A percentile compares a stretch with the other conserved stretches of the same genome.
phyloP scores from a whole-genome alignment of 2,888 invertebrate species.

The Ochlodes sylvanus region DNA sequence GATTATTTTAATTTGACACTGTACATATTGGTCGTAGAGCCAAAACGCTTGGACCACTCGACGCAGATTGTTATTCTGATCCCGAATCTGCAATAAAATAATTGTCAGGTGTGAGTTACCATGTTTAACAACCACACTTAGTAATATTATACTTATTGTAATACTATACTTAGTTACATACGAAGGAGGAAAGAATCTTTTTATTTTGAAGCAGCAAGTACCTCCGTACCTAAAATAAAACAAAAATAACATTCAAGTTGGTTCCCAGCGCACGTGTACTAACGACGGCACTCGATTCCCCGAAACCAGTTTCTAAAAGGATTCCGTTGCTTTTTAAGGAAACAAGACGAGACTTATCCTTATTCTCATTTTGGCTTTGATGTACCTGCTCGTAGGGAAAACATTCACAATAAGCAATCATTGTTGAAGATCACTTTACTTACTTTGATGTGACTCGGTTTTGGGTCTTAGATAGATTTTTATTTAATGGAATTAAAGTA shows the following conservation, averaged over 20 bases:
- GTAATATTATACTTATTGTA: no score
- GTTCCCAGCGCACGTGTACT: neutral
- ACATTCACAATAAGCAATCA: neutral
- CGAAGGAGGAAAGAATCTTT: neutral
- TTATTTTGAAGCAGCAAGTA: neutral
- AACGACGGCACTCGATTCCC: neutral
- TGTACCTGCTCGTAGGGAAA: neutral
- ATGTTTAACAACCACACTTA: no score
- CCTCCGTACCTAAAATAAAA: neutral
- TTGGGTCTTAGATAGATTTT: no score
- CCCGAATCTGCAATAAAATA: no score
- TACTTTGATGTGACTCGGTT: neutral
- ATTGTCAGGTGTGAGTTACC: no score
- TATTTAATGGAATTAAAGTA: no score
- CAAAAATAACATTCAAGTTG: conserved; percentile 3
- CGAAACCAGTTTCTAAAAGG: conserved; percentile 23
- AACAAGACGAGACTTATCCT: neutral
- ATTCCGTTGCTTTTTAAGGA: conserved; percentile 13
- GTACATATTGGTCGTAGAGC: no score
- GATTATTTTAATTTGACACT: no score
- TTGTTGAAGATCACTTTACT: neutral
- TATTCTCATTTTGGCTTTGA: neutral
- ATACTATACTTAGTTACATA: no score
- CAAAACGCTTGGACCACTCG: no score
- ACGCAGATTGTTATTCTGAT: no score